Evolutionary conservation across 2,797 vertebrate species (phyloP).

Genomic region (Gymnoscopelus braueri): DNA sequence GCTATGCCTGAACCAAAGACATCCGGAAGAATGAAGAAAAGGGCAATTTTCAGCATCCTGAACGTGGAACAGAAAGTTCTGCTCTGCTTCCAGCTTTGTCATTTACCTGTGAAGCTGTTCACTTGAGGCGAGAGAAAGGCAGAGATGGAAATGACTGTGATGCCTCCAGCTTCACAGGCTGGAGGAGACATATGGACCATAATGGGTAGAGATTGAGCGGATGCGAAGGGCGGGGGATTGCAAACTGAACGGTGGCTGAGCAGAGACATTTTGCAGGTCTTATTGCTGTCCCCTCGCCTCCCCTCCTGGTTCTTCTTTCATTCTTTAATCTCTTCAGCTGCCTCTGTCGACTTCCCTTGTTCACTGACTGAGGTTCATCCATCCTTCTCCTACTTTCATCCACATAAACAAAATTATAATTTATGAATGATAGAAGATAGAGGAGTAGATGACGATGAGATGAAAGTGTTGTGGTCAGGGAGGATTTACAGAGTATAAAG

Average conservation of each 20-base stretch:
- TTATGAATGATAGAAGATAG: slow-evolving; percentile 5
- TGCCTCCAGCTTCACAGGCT: slow-evolving; percentile 41
- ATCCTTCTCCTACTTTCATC: slow-evolving; percentile 19
- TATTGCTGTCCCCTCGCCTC: no score
- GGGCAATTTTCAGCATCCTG: slow-evolving; percentile 60
- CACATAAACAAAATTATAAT: slow-evolving; percentile 15
- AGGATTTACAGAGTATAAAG: slow-evolving; percentile 26
- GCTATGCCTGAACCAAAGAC: slow-evolving; percentile 43
- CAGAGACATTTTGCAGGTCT: slow-evolving; percentile 46
- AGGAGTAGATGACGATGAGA: slow-evolving; percentile 6
- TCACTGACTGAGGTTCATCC: slow-evolving; percentile 37
- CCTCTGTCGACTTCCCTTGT: slow-evolving; percentile 21
- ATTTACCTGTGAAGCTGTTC: slow-evolving; percentile 60
- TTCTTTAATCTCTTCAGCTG: slow-evolving; percentile 6
- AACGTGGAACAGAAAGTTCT: slow-evolving; percentile 68
- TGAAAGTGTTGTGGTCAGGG: slow-evolving; percentile 10
- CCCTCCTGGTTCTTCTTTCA: slow-evolving; percentile 47
- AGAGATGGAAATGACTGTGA: slow-evolving; percentile 58
- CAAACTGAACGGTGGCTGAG: slow-evolving; percentile 71
- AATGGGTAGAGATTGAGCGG: slow-evolving; percentile 63
- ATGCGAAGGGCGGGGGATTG: slow-evolving; percentile 64
- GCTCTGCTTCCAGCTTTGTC: slow-evolving; percentile 62
- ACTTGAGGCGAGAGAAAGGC: slow-evolving; percentile 61
- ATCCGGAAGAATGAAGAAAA: slow-evolving; percentile 57
- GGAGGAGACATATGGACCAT: slow-evolving; percentile 35